Conservation (phyloP, 2,888 invertebrate species). For the Andrena fulva region DNA sequence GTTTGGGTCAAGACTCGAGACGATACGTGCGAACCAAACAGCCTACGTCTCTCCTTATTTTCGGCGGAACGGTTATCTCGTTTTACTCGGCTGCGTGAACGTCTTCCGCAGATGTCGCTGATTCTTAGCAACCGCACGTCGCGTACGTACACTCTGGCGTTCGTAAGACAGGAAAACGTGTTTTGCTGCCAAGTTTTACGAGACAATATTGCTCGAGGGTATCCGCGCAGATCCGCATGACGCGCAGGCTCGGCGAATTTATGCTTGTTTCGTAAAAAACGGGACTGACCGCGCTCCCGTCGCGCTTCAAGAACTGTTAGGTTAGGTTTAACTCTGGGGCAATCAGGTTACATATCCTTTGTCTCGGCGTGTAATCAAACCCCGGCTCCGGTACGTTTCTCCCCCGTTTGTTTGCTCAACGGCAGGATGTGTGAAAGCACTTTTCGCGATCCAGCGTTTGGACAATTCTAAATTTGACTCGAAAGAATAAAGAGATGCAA, state of each 20-base stretch:
- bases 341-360: constrained; percentile 22
- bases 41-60: constrained; percentile 35
- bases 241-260: constrained; percentile 21
- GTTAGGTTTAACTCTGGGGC: constrained; percentile 43
- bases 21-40: constrained; percentile 8
- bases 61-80: constrained; percentile 43
- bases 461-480: constrained; percentile 31
- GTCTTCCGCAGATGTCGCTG: constrained; percentile 57
- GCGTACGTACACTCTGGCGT: not conserved
- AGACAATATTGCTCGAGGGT: constrained; percentile 6
- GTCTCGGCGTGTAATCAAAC: constrained; percentile 1
- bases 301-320: constrained; percentile 23
- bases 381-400: constrained; percentile 10
- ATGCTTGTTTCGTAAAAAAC: constrained; percentile 13
- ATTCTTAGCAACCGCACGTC: constrained; percentile 5
- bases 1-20: constrained; percentile 11
- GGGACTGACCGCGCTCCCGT: not conserved
- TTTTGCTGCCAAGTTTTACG: not conserved
- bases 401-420: constrained; percentile 6
- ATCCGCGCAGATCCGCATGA: not conserved
- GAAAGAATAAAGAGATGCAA: constrained; percentile 3
- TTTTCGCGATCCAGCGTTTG: constrained; percentile 18
- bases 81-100: constrained; percentile 25
- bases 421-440: constrained; percentile 1
- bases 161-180: not conserved